phyloP scores from a whole-genome alignment of 2,888 invertebrate genomes.

The Rotaria macrura region DNA sequence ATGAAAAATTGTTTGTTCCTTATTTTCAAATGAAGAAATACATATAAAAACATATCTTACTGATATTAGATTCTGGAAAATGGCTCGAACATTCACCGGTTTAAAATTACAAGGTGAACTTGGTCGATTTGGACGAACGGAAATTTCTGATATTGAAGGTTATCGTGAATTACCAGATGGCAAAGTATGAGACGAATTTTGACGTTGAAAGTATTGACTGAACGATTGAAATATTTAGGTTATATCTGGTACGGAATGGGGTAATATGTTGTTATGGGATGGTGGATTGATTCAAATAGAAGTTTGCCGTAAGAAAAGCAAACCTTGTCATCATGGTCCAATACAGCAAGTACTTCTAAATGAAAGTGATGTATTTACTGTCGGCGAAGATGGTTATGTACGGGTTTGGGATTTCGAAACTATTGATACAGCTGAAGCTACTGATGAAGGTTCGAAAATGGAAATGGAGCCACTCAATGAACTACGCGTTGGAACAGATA shows the following conservation, averaged over 20 bases:
- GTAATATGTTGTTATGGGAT: slow-evolving; percentile 81
- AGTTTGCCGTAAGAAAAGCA: slow-evolving; percentile 61
- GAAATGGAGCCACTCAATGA: slow-evolving; percentile 78
- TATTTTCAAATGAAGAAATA: too few relatives aligned
- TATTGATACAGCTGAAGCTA: slow-evolving; percentile 73
- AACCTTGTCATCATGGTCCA: slow-evolving; percentile 65
- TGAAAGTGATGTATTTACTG: slow-evolving; percentile 55
- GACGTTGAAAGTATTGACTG: background rate
- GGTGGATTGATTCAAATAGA: slow-evolving; percentile 75
- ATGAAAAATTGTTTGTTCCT: too few relatives aligned
- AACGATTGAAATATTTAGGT: slow-evolving; percentile 52
- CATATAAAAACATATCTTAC: too few relatives aligned
- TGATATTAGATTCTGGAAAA: slow-evolving; percentile 89
- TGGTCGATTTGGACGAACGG: slow-evolving; percentile 82
- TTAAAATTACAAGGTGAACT: slow-evolving; percentile 73
- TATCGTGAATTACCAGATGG: slow-evolving; percentile 75
- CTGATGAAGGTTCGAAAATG: slow-evolving; percentile 67
- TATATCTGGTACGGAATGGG: slow-evolving; percentile 76
- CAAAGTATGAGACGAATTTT: slow-evolving; percentile 55
- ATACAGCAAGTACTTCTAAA: slow-evolving; percentile 60
- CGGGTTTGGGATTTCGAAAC: slow-evolving; percentile 76
- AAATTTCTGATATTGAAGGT: slow-evolving; percentile 75
- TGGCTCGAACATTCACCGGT: slow-evolving; percentile 78
- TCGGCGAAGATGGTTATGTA: slow-evolving; percentile 52
- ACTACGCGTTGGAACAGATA: slow-evolving; percentile 56